phyloP scores from a whole-genome alignment of 2,113 vertebrate species.

The human (Homo sapiens) region DNA sequence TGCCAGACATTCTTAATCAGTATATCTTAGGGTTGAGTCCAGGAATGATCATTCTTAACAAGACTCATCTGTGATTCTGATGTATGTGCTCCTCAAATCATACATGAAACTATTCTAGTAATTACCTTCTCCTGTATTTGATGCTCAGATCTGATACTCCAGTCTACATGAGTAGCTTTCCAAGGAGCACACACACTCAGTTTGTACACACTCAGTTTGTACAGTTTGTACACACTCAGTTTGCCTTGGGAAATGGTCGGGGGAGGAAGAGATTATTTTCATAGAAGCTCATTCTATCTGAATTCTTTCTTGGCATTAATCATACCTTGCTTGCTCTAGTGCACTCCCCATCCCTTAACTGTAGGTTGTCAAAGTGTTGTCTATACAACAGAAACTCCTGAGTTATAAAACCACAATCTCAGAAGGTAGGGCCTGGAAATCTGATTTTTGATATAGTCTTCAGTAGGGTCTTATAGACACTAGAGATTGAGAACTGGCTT shows the following conservation, averaged over 20 bases:
- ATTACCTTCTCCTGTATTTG: not conserved
- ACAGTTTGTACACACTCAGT: not conserved
- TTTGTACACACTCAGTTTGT: not conserved
- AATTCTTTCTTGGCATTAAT: not conserved
- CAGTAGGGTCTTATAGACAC: not conserved
- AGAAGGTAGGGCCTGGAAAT: not conserved
- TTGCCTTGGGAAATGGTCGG: not conserved
- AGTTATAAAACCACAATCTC: not conserved
- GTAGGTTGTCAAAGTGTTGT: not conserved
- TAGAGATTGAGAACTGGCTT: not conserved
- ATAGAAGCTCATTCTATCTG: not conserved
- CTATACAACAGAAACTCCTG: not conserved
- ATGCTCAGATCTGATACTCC: not conserved
- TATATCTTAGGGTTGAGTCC: not conserved
- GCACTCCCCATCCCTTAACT: not conserved
- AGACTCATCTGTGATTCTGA: not conserved
- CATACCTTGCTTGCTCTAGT: not conserved
- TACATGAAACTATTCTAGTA: not conserved
- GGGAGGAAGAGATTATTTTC: not conserved
- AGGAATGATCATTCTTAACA: not conserved
- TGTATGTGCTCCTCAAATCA: not conserved
- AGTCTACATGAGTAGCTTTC: not conserved
- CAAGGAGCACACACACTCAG: not conserved
- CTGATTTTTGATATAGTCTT: not conserved
- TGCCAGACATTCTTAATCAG: not conserved